Conservation (phyloP, 1,140 invertebrate species). For the Sarcophaga bullata region DNA sequence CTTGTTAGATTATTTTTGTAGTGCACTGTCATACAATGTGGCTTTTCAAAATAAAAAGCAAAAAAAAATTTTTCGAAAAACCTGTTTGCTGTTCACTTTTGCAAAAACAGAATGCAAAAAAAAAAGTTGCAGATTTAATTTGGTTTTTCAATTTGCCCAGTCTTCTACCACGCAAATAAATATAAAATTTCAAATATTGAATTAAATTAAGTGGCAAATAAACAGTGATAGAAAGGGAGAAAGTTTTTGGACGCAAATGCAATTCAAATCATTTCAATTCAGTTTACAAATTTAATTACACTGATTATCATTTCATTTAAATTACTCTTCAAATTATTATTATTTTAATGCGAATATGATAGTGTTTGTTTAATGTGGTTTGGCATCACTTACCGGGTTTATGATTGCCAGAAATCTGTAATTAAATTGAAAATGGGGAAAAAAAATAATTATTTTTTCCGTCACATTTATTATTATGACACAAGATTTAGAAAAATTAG, state of each 20-base stretch:
- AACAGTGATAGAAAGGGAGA: too few species aligned
- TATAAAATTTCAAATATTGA: neutral
- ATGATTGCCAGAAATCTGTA: neutral
- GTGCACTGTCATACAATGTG: too few species aligned
- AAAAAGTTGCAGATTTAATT: slow-evolving; percentile 1
- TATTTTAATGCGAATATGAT: neutral
- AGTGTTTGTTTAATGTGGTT: neutral
- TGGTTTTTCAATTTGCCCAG: neutral
- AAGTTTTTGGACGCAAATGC: neutral
- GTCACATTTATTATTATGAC: too few species aligned
- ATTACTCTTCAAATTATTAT: too few species aligned
- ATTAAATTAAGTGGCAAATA: neutral
- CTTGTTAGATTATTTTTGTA: too few species aligned
- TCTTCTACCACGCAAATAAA: neutral
- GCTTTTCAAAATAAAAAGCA: too few species aligned
- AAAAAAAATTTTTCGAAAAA: too few species aligned
- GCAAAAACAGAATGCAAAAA: too few species aligned
- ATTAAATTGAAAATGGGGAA: neutral
- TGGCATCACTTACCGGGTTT: neutral
- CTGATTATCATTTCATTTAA: too few species aligned
- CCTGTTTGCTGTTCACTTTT: too few species aligned
- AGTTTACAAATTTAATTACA: too few species aligned
- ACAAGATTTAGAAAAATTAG: too few species aligned
- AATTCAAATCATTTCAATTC: neutral
- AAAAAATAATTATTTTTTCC: neutral